Base-by-base conservation (phyloP, 1,140 invertebrate genomes). In the Latrodectus geometricus region DNA sequence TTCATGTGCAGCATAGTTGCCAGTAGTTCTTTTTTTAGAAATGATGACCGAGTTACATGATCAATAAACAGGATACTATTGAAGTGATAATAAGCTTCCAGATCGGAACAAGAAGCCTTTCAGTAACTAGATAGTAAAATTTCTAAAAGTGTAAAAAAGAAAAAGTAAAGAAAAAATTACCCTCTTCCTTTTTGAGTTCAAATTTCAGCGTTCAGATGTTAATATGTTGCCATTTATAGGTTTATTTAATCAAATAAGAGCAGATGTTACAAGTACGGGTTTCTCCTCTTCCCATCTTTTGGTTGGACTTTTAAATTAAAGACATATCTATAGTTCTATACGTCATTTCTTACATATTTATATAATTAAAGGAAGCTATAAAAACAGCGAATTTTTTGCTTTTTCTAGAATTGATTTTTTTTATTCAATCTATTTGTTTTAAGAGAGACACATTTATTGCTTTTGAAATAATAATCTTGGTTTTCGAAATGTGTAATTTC, bases 91-190 rank as follows among this genome's bases (percentile, higher is more conserved):
- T 75, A 69, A n/a, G 48, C 20, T 8, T 76, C 12, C 8, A 75
- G 82, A 84, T 76, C 56, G 73, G 72, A 76, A 52, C 56, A 76
- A 68, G 23, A 65, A 21, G 23, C 48, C 54, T 72, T 72, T 84
- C 82, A 76, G 69, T 35, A 68, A 66, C 61, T 56, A 49, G 54
- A 49, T 69, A 49, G 72, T 14, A 8, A 17, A 8, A 35, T 35
- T 35, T 35, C 35, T 35, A 35, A 35, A 35, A 35, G 54, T 14
- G 54, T 14, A 61, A 61, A 61, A 61, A 14, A 84, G 72, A 84
- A 84, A 84, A 54, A 66, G 9, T 50, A 49, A 50, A 84, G 74
- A 84, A 70, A 61, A 84, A 76, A 84, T 84, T 75, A 52, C 76
- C 73, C 15, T 52, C 68, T 84, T 76, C 82, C 56, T 72, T 68